Percentiles rank a stretch among this genome's conserved stretches.
These are phyloP conservation scores for Charina bottae DNA, from an alignment of 2,113 vertebrate species.

Conservation along the genomic window DNA sequence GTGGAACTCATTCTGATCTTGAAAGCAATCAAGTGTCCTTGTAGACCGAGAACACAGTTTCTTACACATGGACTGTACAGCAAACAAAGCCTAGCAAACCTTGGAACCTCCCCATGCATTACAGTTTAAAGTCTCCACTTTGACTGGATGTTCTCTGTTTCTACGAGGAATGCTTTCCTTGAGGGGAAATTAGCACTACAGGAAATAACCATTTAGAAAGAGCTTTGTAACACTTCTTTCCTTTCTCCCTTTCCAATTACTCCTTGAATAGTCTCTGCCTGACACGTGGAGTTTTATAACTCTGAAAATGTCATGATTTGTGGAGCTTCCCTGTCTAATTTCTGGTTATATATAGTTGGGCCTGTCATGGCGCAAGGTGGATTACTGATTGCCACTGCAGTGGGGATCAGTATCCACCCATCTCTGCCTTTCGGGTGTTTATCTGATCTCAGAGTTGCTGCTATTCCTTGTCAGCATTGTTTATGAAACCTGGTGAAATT, in stretches of 20 bases:
- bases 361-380: constrained; percentile 19
- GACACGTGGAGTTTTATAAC: not conserved
- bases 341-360: not conserved
- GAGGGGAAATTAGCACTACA: not conserved
- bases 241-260: not conserved
- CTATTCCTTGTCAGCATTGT: constrained; percentile 14
- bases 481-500: constrained; percentile 33
- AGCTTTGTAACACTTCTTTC: not conserved
- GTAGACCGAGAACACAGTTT: not conserved
- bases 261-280: constrained; percentile 8
- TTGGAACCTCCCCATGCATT: not conserved
- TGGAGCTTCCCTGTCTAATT: constrained; percentile 25
- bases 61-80: not conserved
- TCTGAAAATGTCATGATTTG: constrained; percentile 9
- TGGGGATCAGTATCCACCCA: not conserved
- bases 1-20: not conserved
- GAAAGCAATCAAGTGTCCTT: not conserved
- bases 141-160: not conserved
- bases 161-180: not conserved
- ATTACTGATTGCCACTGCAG: not conserved
- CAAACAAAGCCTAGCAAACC: not conserved
- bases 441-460: constrained; percentile 12
- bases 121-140: not conserved
- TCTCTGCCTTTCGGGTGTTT: constrained; percentile 4
- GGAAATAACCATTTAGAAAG: not conserved